Percentiles rank a stretch among this genome's conserved stretches.
phyloP scores from a whole-genome alignment of 1,140 invertebrate genomes.

The Dendroctonus ponderosae region DNA sequence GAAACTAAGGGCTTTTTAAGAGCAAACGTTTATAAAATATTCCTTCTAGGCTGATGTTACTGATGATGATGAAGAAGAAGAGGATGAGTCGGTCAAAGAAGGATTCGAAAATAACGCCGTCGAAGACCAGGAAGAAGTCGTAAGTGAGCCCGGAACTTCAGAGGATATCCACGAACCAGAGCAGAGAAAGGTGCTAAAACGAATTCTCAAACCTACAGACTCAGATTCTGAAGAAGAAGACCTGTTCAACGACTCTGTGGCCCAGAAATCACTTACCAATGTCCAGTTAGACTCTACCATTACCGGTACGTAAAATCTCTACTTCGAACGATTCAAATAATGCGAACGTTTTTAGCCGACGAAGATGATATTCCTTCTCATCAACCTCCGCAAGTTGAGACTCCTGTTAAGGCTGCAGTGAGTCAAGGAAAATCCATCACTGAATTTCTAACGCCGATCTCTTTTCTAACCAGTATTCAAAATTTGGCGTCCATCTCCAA shows the following conservation, averaged over 20 bases:
- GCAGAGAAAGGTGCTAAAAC: conserved; percentile 45
- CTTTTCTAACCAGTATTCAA: conserved; percentile 40
- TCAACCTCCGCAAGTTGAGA: conserved; percentile 36
- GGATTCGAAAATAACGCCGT: conserved; percentile 42
- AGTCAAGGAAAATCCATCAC: conserved; percentile 42
- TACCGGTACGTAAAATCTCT: conserved; percentile 4
- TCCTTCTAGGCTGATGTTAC: conserved; percentile 39
- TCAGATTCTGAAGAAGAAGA: conserved; percentile 46
- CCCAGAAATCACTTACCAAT: neutral
- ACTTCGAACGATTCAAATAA: neutral
- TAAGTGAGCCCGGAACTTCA: neutral
- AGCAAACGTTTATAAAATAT: conserved; percentile 5
- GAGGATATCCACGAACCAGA: conserved; percentile 12
- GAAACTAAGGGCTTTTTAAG: conserved; percentile 9
- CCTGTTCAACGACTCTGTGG: conserved; percentile 8
- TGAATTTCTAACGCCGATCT: conserved; percentile 44
- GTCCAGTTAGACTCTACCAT: conserved; percentile 25
- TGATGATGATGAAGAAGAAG: conserved; percentile 49
- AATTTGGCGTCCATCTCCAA: conserved; percentile 40
- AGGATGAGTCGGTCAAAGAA: conserved; percentile 42
- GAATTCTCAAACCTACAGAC: conserved; percentile 39
- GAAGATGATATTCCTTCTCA: conserved; percentile 42
- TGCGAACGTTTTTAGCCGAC: conserved; percentile 22
- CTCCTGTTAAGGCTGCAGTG: conserved; percentile 30
- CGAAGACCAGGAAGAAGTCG: conserved; percentile 45